Evolutionary conservation across 2,113 vertebrate genomes (phyloP).

Genomic region (Phalacrocorax pelagicus): DNA sequence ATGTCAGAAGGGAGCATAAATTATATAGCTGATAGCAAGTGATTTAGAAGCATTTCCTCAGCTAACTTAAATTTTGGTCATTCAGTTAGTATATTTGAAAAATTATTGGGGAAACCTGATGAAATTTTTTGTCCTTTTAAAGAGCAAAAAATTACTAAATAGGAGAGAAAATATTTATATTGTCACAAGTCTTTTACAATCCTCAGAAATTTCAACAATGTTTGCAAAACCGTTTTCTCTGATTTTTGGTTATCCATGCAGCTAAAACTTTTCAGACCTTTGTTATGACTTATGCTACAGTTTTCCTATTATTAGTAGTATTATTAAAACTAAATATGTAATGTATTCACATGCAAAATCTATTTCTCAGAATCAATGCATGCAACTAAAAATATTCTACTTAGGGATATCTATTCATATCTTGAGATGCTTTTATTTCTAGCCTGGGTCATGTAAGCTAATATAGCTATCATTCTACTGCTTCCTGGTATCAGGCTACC

Average conservation of each 20-base stretch:
- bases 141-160: background rate
- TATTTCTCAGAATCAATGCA: background rate
- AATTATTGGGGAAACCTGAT: background rate
- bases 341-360: background rate
- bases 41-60: background rate
- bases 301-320: background rate
- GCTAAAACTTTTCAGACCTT: background rate
- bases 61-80: background rate
- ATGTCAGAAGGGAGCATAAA: background rate
- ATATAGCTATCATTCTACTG: background rate
- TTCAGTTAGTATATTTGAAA: background rate
- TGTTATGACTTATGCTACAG: background rate
- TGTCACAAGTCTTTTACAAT: background rate
- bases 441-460: background rate
- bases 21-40: background rate
- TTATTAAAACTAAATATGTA: background rate
- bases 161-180: background rate
- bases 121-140: background rate
- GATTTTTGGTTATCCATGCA: background rate
- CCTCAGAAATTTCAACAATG: background rate
- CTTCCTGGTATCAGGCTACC: background rate
- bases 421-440: background rate
- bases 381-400: background rate
- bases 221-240: background rate
- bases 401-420: background rate